Evolutionary conservation across 2,113 vertebrate genomes (phyloP).

Genomic region (Clupea harengus): DNA sequence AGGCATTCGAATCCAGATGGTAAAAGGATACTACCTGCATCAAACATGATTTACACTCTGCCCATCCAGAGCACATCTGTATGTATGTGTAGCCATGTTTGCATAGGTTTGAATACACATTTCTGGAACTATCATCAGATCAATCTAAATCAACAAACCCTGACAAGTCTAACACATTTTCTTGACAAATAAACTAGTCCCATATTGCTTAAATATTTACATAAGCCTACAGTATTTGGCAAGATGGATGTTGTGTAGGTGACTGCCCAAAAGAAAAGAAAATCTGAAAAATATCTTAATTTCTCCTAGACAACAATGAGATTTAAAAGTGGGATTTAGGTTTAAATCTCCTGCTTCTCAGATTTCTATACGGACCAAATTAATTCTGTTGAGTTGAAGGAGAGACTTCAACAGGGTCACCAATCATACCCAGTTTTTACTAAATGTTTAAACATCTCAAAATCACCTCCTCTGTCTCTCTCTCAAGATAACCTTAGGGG

Average conservation of each 20-base stretch:
- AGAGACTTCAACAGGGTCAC: too few relatives aligned
- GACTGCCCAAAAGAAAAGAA: not conserved
- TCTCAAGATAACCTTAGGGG: too few relatives aligned
- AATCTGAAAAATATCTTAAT: too few relatives aligned
- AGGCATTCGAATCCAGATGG: not conserved
- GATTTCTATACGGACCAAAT: too few relatives aligned
- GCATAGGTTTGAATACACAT: not conserved
- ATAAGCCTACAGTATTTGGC: slow-evolving; percentile 36
- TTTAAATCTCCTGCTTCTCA: too few relatives aligned
- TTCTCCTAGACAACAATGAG: too few relatives aligned
- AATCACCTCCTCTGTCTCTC: too few relatives aligned
- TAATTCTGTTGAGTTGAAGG: too few relatives aligned
- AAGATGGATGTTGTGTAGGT: slow-evolving; percentile 32
- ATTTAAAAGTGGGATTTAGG: too few relatives aligned
- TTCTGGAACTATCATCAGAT: slow-evolving; percentile 3
- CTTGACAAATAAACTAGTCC: slow-evolving; percentile 50
- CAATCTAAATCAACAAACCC: slow-evolving; percentile 17
- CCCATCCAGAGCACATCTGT: slow-evolving; percentile 3
- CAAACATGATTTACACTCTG: not conserved
- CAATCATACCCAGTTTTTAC: too few relatives aligned
- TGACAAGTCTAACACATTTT: slow-evolving; percentile 45
- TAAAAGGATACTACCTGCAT: not conserved
- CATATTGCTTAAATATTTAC: slow-evolving; percentile 49
- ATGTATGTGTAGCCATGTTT: not conserved
- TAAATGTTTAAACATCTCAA: too few relatives aligned